Evolutionary conservation across 2,888 invertebrate genomes (phyloP), one percentile per base, ranked within the genome.

Genomic region (Neria commutata): DNA sequence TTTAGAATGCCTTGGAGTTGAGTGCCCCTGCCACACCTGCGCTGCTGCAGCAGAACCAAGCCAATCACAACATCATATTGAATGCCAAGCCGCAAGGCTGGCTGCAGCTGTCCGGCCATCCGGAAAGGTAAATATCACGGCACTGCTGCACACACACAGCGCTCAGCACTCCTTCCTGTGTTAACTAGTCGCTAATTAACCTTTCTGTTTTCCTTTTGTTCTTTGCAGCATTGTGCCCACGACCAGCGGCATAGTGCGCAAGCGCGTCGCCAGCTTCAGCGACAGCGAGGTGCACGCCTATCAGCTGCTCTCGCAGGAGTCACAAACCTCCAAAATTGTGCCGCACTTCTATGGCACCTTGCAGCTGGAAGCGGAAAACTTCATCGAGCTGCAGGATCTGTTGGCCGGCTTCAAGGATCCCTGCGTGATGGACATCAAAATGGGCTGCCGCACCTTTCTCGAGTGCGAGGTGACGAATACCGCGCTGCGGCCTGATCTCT

Each of bases 381-480:
- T 95, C 83, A 95, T 98, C 74, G 97, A 98, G 82, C 88, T 98
- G 63, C 95, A 98, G 83, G 96, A 98, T 81, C 85, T 98, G 19
- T 84, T 97, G 23, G 91, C 93, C 72, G 92, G 93, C 58, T 98
- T 97, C 83, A 85, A 86, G 71, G 92, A 97, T 82, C 96, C 96
- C 0, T 91, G 91, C 75, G 95, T 98, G 1, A 97, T 98, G 90
- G 98, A 98, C 81, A 91, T 98, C 62, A 98, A 98, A 84, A 92
- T 98, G 88, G 98, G 98, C 45, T 92, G 92, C 2, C 87, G 97
- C 73, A 98, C 98, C 19, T 98, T 98, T 82, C 86, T 97, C 37
- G 98, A 98, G 82, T 90, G 91, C 2, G 98, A 98, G 84, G 98
- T 98, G 40, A 89, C 89, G 75, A 98, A 97, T 77, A 89, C 88